Evolutionary conservation across 2,888 invertebrate species (phyloP).

Genomic region (Epiblema foenella): DNA sequence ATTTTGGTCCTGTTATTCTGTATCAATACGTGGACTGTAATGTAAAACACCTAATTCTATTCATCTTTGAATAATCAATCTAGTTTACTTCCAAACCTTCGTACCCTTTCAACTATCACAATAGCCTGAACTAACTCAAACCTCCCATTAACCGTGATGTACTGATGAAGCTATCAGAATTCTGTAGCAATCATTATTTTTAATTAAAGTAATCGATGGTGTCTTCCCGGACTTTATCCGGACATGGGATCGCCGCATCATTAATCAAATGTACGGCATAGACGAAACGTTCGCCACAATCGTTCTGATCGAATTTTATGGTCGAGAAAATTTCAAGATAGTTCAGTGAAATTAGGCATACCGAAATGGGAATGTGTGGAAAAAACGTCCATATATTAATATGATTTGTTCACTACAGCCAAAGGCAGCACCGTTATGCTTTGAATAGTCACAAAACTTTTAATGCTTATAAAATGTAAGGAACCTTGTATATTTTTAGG

Average conservation of each 20-base stretch:
- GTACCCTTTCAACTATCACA: constrained; percentile 15
- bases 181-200: constrained; percentile 57
- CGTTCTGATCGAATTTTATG: constrained; percentile 37
- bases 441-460: too few species aligned
- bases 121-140: constrained; percentile 15
- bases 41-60: neutral
- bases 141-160: constrained; percentile 39
- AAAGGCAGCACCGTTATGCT: too few species aligned
- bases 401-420: too few species aligned
- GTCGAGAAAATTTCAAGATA: constrained; percentile 20
- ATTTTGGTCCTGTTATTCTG: neutral
- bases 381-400: neutral
- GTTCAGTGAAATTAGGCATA: constrained; percentile 33
- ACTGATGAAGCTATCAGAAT: constrained; percentile 49
- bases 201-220: constrained; percentile 62
- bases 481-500: too few species aligned
- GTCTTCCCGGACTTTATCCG: constrained; percentile 52
- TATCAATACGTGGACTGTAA: neutral
- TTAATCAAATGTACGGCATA: constrained; percentile 52
- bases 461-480: too few species aligned
- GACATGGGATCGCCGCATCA: constrained; percentile 53
- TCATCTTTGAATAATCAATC: neutral
- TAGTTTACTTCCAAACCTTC: neutral
- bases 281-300: constrained; percentile 26
- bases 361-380: constrained; percentile 6